phyloP scores from a whole-genome alignment of 2,888 invertebrate genomes.

The Asteroscopus sphinx region DNA sequence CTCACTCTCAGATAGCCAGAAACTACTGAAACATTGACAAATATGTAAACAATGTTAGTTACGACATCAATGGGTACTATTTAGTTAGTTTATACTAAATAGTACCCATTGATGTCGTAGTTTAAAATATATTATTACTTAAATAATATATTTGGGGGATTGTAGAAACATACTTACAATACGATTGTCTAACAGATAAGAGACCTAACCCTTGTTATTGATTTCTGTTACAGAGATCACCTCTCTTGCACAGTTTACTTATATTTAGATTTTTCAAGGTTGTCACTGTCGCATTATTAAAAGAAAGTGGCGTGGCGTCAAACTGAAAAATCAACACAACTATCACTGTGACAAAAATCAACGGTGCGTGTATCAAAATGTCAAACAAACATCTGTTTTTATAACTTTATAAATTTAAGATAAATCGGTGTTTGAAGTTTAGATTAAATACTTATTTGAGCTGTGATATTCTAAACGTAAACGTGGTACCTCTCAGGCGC shows the following conservation, averaged over 20 bases:
- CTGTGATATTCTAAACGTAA: conserved; percentile 55
- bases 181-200: too few relatives aligned
- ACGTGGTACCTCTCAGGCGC: too few relatives aligned
- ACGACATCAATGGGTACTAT: too few relatives aligned
- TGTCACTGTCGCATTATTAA: background rate
- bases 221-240: conserved; percentile 33
- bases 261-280: conserved; percentile 7
- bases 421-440: conserved; percentile 33
- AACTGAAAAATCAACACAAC: background rate
- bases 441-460: conserved; percentile 36
- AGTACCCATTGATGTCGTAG: too few relatives aligned
- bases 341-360: conserved; percentile 28
- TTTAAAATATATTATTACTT: too few relatives aligned
- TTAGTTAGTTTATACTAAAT: too few relatives aligned
- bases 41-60: too few relatives aligned
- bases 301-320: background rate
- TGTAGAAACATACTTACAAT: too few relatives aligned
- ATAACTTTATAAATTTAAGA: conserved; percentile 28
- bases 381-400: background rate
- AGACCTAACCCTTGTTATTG: conserved; percentile 13
- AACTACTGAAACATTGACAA: too few relatives aligned
- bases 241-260: background rate
- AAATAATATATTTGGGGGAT: too few relatives aligned
- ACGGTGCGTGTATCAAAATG: conserved; percentile 8
- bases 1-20: too few relatives aligned